Evolutionary conservation across 1,140 invertebrate species (phyloP).

Genomic region (Drosophila bipectinata): DNA sequence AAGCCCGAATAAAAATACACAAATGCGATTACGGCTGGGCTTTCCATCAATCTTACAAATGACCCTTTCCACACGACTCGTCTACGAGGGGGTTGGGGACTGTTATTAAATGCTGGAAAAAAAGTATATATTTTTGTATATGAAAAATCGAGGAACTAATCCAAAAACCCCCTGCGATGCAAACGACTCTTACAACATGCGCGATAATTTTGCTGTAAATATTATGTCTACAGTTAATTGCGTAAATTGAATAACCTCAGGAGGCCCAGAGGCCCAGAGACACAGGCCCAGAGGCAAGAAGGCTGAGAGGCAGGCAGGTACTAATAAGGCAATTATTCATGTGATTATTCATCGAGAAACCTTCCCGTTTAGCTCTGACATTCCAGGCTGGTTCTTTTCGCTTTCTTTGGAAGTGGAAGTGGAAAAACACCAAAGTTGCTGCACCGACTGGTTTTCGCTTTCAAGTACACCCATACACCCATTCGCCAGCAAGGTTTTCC

Average conservation of each 20-base stretch:
- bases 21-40: constrained; percentile 15
- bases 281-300: background rate
- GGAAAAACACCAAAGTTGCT: constrained; percentile 20
- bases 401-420: constrained; percentile 53
- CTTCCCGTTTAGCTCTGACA: too few relatives aligned
- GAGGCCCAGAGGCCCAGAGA: too few relatives aligned
- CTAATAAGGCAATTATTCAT: constrained; percentile 29
- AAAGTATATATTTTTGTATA: background rate
- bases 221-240: constrained; percentile 4
- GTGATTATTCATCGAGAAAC: constrained; percentile 32
- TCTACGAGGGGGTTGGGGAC: background rate
- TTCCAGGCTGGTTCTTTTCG: constrained; percentile 18
- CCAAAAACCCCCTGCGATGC: constrained; percentile 4
- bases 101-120: constrained; percentile 31
- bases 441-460: constrained; percentile 35
- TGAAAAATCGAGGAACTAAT: constrained; percentile 16
- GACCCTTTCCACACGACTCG: constrained; percentile 35
- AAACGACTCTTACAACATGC: constrained; percentile 12
- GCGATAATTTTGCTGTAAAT: constrained; percentile 9
- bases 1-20: constrained; percentile 26
- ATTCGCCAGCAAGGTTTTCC: constrained; percentile 34
- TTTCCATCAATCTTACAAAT: constrained; percentile 44
- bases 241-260: background rate
- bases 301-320: background rate
- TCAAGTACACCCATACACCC: constrained; percentile 58